Conservation (phyloP, 2,113 vertebrate genomes). For the Cyprinodon tularosa region DNA sequence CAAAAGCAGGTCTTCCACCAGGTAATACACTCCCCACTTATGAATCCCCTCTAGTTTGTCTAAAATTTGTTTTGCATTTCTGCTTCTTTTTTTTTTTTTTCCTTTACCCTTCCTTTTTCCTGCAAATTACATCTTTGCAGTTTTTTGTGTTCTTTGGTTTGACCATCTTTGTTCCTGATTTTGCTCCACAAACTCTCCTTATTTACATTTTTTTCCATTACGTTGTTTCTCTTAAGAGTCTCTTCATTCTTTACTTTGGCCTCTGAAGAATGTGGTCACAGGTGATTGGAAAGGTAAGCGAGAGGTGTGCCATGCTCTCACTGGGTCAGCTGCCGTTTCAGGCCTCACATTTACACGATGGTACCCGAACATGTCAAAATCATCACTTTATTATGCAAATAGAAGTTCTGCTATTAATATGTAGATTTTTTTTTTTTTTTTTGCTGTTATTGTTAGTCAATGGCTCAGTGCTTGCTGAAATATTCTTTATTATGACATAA, state of each 20-base stretch:
- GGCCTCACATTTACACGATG: conserved; percentile 1
- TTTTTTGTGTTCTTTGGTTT: conserved; percentile 28
- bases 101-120: not conserved
- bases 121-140: conserved; percentile 3
- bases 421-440: not conserved
- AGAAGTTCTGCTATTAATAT: not conserved
- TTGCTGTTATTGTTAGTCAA: not conserved
- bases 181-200: conserved; percentile 46
- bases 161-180: conserved; percentile 2
- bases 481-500: not conserved
- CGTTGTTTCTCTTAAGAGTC: conserved; percentile 70
- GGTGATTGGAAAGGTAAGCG: conserved; percentile 72
- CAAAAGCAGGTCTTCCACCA: conserved; percentile 83
- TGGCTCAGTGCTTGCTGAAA: not conserved
- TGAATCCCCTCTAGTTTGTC: conserved; percentile 27
- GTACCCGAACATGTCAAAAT: conserved; percentile 49
- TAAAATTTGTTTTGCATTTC: conserved; percentile 41
- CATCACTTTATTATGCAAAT: not conserved
- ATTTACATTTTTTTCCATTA: conserved; percentile 41
- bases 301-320: conserved; percentile 46
- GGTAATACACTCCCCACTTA: conserved; percentile 77
- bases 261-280: conserved; percentile 76
- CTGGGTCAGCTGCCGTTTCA: conserved; percentile 26
- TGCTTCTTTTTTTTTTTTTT: conserved; percentile 51
- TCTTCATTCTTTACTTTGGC: conserved; percentile 74